Evolutionary conservation across 2,797 vertebrate species (phyloP), one percentile per base, ranked within the genome.

Genomic region (Hydrocynus forskahlii): DNA sequence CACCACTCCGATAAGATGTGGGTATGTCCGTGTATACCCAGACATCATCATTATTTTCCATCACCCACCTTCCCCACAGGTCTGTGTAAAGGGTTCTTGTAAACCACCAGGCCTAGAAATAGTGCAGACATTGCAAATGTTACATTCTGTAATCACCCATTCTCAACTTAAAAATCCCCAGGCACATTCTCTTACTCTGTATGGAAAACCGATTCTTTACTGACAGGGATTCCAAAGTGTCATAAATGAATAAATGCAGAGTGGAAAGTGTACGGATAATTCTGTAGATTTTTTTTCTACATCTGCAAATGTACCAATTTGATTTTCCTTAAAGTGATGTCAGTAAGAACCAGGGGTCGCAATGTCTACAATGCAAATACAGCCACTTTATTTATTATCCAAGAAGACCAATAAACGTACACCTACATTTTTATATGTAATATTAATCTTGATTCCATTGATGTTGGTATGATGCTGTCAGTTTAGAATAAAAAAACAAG

Each of bases 81-180:
- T 95, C 95, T 60, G 92, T 93, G 13, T 89, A 90, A 74, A 87
- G 12, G 0, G 23, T 78, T 1, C 85, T 43, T 14, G 88, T 88
- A 77, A 90, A 75, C 94, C 94, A 95, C 95, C 95, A 96, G 52
- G 92, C 94, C 95, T 95, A 86, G 10, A 77, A 83, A 60, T 14
- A 71, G 48, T 75, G 85, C 16, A 75, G 21, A 43, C 19, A 67
- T 19, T 67, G 14, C 17, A 45, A 1, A 45, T 68, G 8, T 68
- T 23, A 5, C n/a, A 13, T 45, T 21, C 0, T 45, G 17, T 25
- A 40, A 43, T 64, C 14, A 19, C 0, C 14, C 29, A 40, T 7
- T 19, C 63, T 17, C 35, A 7, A 62, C 25, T 54, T 17, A n/a
- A 17, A 8, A 57, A 5, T 38, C 43, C 38, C 17, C 10, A 38